Conservation (phyloP, 2,797 vertebrate genomes). For the Hoplostethus atlanticus region DNA sequence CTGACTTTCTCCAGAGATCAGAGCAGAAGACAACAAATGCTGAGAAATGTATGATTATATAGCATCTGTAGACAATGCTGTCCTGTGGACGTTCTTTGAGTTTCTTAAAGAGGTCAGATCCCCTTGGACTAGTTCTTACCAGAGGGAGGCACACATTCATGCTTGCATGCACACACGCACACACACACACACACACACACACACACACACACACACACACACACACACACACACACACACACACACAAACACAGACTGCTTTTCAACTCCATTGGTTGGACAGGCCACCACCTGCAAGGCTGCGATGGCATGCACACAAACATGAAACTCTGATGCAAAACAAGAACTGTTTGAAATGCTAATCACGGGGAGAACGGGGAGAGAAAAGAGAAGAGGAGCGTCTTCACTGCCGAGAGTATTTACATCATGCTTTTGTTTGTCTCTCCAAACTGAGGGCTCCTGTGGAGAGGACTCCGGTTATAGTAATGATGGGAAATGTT, state of each 20-base stretch:
- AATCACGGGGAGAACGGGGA: constrained; percentile 72
- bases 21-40: constrained; percentile 55
- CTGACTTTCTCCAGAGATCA: constrained; percentile 51
- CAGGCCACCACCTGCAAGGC: constrained; percentile 80
- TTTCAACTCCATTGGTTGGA: constrained; percentile 70
- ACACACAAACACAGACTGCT: constrained; percentile 43
- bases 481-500: constrained; percentile 68
- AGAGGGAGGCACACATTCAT: constrained; percentile 34
- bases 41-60: constrained; percentile 69
- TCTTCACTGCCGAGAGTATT: constrained; percentile 76
- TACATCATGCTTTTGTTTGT: constrained; percentile 79
- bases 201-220: constrained; percentile 19
- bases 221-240: constrained; percentile 23
- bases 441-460: constrained; percentile 73
- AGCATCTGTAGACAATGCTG: constrained; percentile 49
- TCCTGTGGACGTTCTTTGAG: constrained; percentile 49
- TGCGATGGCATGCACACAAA: constrained; percentile 74
- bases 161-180: constrained; percentile 14
- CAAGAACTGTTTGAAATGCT: constrained; percentile 86
- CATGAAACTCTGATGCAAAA: constrained; percentile 78
- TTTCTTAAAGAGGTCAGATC: constrained; percentile 71
- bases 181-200: constrained; percentile 37
- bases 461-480: constrained; percentile 67
- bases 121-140: constrained; percentile 52
- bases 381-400: constrained; percentile 62